Evolutionary conservation across 2,888 invertebrate genomes (phyloP), one percentile per base, ranked within the genome.

Genomic region (Orthosia gothica): DNA sequence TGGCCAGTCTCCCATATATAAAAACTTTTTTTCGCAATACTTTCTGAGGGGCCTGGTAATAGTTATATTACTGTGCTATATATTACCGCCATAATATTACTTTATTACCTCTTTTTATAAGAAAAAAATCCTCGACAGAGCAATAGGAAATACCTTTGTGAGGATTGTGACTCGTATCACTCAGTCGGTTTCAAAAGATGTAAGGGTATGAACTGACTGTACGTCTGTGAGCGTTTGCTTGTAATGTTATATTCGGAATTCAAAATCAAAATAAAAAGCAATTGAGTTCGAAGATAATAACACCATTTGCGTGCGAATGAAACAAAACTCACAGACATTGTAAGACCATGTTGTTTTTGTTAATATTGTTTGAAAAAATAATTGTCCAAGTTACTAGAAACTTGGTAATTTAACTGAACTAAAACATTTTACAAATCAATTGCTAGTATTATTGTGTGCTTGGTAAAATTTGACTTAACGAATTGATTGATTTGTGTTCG

Each of bases 61-160:
- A 66, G 47, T 67, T 65, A 77, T 63, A 69, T 77, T 26, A 54
- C 75, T 15, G 18, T 32, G 63, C 67, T 57, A 72, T 75, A 74
- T 77, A 78, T 77, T 73, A 67, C 74, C 61, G 72, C 5, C n/a
- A 61, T 68, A 68, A 83, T 84, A 81, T 84, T 59, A 64, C 61
- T 73, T 84, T 84, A 85, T 84, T 85, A 84, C 82, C 65, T 79
- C 72, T 81, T 81, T 86, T 81, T 79, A 82, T 81, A 66, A 40
- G 82, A 73, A 70, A 70, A 72, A 82, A 68, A 83, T 70, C 74
- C 52, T 70, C 54, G 23, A 62, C 70, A 59, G 54, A 74, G 81
- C 66, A 81, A 84, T 83, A 74, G 71, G 64, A 81, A 79, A 85
- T 86, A 79, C 79, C 76, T 84, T 77, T 71, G 75, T 63, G 65